Evolutionary conservation across 2,113 vertebrate species (phyloP).

Genomic region (Anguilla rostrata): DNA sequence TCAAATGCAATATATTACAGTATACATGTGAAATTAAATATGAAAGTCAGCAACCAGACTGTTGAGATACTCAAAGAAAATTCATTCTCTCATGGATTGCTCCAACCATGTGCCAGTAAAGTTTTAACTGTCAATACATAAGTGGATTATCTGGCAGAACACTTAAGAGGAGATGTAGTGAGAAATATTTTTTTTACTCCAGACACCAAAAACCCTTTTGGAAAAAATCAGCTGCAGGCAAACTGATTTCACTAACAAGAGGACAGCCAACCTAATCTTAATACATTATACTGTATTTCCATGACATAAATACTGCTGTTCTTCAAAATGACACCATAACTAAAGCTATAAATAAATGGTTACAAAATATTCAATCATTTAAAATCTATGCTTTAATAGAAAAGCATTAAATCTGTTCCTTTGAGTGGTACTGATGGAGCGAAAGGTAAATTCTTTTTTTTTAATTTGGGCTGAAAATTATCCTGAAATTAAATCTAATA

Average conservation of each 20-base stretch:
- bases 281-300: neutral
- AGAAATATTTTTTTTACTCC: neutral
- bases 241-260: neutral
- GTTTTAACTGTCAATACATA: neutral
- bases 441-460: no score
- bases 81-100: neutral
- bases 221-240: neutral
- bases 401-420: neutral
- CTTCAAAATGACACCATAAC: neutral
- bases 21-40: conserved; percentile 61
- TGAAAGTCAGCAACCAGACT: conserved; percentile 49
- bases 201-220: conserved; percentile 6
- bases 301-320: neutral
- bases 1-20: conserved; percentile 60
- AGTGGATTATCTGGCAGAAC: neutral
- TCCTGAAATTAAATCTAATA: neutral
- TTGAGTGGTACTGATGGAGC: neutral
- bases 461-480: neutral
- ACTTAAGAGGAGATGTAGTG: neutral
- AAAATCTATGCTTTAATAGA: neutral
- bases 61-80: conserved; percentile 13
- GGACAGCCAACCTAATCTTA: neutral
- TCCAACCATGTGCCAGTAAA: neutral
- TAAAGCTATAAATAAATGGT: conserved; percentile 1
- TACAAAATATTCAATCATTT: neutral